Evolutionary conservation across 2,797 vertebrate genomes (phyloP).

Genomic region (Tokudaia tokunoshimensis): DNA sequence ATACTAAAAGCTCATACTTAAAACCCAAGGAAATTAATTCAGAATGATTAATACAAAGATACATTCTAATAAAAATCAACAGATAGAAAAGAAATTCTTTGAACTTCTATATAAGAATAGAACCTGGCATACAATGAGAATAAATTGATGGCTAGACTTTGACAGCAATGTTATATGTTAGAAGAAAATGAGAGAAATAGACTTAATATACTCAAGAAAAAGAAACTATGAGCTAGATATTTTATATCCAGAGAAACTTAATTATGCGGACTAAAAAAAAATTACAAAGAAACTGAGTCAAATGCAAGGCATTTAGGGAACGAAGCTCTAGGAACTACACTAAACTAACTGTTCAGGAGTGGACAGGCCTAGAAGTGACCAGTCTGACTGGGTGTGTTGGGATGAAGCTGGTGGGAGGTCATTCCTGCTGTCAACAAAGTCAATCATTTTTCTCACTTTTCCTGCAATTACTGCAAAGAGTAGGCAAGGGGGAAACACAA

Average conservation of each 20-base stretch:
- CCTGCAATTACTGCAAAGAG: not conserved
- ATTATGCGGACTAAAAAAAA: not conserved
- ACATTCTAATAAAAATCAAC: not conserved
- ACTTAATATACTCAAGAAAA: not conserved
- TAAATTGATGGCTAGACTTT: not conserved
- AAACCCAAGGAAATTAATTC: not conserved
- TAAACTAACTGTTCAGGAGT: not conserved
- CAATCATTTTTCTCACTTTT: not conserved
- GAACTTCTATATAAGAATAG: not conserved
- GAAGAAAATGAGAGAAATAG: not conserved
- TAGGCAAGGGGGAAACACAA: too few relatives aligned
- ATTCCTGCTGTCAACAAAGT: not conserved
- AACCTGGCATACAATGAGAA: not conserved
- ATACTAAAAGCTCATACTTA: not conserved
- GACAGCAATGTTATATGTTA: not conserved
- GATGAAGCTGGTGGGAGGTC: too few relatives aligned
- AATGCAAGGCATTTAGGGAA: not conserved
- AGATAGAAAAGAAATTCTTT: not conserved
- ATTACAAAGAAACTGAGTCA: not conserved
- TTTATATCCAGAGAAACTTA: not conserved
- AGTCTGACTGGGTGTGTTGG: not conserved
- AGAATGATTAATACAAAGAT: constrained; percentile 15
- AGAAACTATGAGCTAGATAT: not conserved
- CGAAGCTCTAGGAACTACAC: not conserved
- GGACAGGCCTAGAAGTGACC: not conserved